Evolutionary conservation across 2,888 invertebrate genomes (phyloP).

Genomic region (Stegophylla sp.): DNA sequence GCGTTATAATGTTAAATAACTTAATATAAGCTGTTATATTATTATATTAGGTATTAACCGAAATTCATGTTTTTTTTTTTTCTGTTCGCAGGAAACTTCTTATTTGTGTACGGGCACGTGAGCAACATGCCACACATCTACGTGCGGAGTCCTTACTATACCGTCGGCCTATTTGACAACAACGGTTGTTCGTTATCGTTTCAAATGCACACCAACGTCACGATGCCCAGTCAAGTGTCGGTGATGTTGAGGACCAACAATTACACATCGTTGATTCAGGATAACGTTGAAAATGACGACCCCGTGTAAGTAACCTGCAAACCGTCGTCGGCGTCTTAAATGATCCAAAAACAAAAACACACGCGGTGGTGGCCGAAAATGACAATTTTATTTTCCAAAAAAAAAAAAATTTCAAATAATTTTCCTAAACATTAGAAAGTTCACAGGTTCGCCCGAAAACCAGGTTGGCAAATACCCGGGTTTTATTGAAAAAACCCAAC

Average conservation of each 20-base stretch:
- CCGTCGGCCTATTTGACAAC: constrained; percentile 43
- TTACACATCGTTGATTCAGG: constrained; percentile 49
- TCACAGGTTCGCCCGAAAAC: too few species aligned
- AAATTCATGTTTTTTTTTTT: not conserved
- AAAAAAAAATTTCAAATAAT: too few species aligned
- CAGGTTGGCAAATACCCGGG: too few species aligned
- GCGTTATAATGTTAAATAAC: too few species aligned
- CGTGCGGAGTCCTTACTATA: constrained; percentile 37
- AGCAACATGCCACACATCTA: constrained; percentile 4
- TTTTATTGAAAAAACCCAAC: too few species aligned
- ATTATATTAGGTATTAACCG: too few species aligned
- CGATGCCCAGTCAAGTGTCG: constrained; percentile 39
- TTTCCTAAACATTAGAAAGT: too few species aligned
- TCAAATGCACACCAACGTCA: constrained; percentile 54
- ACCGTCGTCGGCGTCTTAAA: too few species aligned
- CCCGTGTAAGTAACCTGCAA: constrained; percentile 43
- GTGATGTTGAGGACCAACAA: constrained; percentile 39
- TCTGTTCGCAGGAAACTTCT: constrained; percentile 45
- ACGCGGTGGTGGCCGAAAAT: too few species aligned
- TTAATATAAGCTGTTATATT: too few species aligned
- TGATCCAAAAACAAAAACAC: too few species aligned
- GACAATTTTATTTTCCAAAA: too few species aligned
- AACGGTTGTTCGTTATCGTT: constrained; percentile 53
- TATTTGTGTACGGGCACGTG: constrained; percentile 35
- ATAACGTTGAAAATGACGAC: constrained; percentile 39